These are phyloP conservation scores for Panopea generosa DNA, from an alignment of 2,888 invertebrate genomes.

Conservation along the genomic window DNA sequence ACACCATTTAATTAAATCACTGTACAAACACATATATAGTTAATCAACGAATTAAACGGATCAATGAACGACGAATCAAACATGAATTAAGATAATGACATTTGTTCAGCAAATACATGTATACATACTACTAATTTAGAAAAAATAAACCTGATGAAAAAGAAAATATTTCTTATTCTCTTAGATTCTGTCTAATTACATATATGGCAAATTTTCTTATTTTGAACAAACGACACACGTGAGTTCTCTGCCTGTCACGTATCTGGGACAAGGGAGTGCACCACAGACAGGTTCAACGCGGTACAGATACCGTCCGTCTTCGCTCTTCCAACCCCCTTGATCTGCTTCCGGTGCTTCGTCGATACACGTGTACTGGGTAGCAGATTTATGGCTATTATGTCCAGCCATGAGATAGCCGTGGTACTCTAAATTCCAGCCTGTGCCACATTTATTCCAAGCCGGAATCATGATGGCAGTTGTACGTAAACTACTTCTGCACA, in stretches of 20 bases:
- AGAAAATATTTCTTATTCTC: no score
- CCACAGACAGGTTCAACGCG: conserved; percentile 56
- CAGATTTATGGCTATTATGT: conserved; percentile 5
- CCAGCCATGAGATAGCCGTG: conserved; percentile 57
- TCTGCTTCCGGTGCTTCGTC: conserved; percentile 59
- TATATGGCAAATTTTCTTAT: no score
- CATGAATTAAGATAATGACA: no score
- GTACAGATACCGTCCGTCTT: conserved; percentile 50
- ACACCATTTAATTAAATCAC: no score
- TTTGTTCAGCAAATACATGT: no score
- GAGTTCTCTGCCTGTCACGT: conserved; percentile 42
- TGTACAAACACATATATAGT: no score
- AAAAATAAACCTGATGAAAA: no score
- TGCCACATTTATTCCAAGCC: conserved; percentile 43
- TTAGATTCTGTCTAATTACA: no score
- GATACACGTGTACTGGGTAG: conserved; percentile 49
- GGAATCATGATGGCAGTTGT: conserved; percentile 58
- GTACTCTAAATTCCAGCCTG: conserved; percentile 63
- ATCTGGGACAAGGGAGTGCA: conserved; percentile 61
- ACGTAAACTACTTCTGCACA: conserved; percentile 42
- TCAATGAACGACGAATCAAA: no score
- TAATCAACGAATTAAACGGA: no score
- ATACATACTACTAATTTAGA: no score
- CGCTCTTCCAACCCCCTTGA: conserved; percentile 40
- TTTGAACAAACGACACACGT: conserved; percentile 63